phyloP scores from a whole-genome alignment of 2,888 invertebrate species.

The Drosophila trichaetosa region DNA sequence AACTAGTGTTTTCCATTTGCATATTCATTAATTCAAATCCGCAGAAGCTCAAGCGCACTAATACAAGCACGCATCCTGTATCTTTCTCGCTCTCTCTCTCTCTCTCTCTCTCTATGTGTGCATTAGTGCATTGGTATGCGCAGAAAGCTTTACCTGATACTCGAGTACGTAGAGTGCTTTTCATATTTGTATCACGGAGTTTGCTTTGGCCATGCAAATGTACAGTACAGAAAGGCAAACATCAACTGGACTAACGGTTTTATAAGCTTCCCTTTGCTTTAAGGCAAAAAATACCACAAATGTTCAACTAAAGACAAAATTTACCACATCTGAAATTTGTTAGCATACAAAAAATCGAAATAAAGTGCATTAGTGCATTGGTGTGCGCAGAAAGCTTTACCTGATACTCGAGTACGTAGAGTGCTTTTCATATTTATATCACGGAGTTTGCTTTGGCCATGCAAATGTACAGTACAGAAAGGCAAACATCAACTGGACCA shows the following conservation, averaged over 20 bases:
- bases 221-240: conserved; percentile 3
- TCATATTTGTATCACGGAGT: not conserved
- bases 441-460: conserved; percentile 2
- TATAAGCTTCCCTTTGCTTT: not conserved
- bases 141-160: conserved; percentile 16
- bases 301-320: not conserved
- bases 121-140: not conserved
- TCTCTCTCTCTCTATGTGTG: not conserved
- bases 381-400: conserved; percentile 13
- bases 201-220: conserved; percentile 9
- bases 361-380: not conserved
- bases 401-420: not conserved
- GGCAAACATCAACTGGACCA: not conserved
- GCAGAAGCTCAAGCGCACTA: conserved; percentile 33
- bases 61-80: conserved; percentile 16
- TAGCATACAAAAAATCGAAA: not conserved
- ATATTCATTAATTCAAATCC: conserved; percentile 33
- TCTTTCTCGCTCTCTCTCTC: not conserved
- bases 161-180: not conserved
- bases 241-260: not conserved
- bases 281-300: not conserved
- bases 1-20: conserved; percentile 26
- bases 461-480: conserved; percentile 11
- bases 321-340: not conserved
- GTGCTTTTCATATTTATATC: conserved; percentile 1